Percentiles rank a stretch among this genome's conserved stretches.
Evolutionary conservation across 2,113 vertebrate species (phyloP).

Genomic region (Vulpes lagopus): DNA sequence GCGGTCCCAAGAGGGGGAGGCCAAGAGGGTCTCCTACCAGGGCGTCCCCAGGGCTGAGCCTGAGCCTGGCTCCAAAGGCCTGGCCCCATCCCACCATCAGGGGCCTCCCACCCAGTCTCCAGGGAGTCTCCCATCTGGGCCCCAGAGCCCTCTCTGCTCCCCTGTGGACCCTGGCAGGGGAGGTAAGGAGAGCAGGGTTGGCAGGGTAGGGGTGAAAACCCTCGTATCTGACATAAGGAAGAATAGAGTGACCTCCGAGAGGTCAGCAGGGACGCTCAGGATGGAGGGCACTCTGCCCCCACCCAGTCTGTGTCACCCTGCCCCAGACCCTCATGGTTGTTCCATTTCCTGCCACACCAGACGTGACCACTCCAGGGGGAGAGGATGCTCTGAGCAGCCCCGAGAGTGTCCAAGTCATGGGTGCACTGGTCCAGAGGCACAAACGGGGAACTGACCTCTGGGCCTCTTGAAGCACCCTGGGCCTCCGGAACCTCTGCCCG

Average conservation of each 20-base stretch:
- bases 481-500: fast-evolving
- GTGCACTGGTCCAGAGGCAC: fast-evolving
- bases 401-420: neutral
- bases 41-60: neutral
- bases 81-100: neutral
- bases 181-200: neutral
- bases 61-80: neutral
- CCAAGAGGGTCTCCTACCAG: neutral
- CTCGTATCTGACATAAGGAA: neutral
- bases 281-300: neutral
- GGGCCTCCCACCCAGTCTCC: neutral
- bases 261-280: neutral
- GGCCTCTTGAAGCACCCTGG: fast-evolving
- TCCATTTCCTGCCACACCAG: neutral
- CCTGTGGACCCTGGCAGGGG: neutral
- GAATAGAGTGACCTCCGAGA: neutral
- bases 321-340: neutral
- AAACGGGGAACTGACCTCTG: too few species aligned
- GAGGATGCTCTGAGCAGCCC: neutral
- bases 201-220: neutral
- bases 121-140: neutral
- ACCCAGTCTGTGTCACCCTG: neutral
- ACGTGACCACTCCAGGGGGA: neutral
- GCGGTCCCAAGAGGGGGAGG: neutral
- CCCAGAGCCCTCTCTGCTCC: neutral